Evolutionary conservation across 2,797 vertebrate genomes (phyloP).

Genomic region (Limnodromus scolopaceus): DNA sequence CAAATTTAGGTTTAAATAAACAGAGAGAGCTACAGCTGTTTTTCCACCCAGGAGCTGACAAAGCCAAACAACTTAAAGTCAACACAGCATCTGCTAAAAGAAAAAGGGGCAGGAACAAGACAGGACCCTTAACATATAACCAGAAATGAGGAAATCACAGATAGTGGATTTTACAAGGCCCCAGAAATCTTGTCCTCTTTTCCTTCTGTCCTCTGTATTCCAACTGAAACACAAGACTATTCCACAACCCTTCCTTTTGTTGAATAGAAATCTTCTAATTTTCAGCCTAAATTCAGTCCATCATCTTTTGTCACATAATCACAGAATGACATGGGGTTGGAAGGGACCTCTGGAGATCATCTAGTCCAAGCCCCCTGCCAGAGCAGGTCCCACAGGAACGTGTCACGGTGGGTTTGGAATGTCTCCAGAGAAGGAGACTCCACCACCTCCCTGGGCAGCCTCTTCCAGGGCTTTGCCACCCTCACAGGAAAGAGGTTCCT

Average conservation of each 20-base stretch:
- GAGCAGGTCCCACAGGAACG: too few relatives aligned
- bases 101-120: not conserved
- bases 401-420: too few relatives aligned
- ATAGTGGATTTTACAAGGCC: not conserved
- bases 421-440: too few relatives aligned
- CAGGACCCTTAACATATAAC: not conserved
- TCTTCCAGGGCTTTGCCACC: too few relatives aligned
- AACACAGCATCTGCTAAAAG: not conserved
- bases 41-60: not conserved
- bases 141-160: not conserved
- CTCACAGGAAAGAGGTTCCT: too few relatives aligned
- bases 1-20: not conserved
- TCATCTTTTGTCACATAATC: not conserved
- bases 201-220: not conserved
- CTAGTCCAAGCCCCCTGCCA: too few relatives aligned
- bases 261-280: not conserved
- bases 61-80: not conserved
- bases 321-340: too few relatives aligned
- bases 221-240: not conserved
- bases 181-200: not conserved
- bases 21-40: not conserved
- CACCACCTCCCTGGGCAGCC: too few relatives aligned
- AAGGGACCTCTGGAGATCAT: too few relatives aligned
- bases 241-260: not conserved
- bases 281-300: not conserved